Conservation (phyloP, 2,113 vertebrate species). For the Corydoras sp. region DNA sequence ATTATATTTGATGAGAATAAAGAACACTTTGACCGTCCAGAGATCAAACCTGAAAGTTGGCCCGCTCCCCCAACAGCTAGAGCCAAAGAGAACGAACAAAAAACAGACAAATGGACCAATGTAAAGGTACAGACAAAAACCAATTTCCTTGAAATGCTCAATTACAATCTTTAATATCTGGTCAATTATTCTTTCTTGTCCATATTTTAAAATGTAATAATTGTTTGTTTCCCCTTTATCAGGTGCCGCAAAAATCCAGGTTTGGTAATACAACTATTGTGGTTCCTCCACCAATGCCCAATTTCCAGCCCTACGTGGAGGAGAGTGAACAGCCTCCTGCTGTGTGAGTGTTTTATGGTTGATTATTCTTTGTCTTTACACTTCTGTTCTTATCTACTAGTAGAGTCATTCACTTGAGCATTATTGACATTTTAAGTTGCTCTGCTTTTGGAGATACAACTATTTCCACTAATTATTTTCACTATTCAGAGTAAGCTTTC, state of each 20-base stretch:
- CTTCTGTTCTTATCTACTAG: background rate
- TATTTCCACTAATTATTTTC: too few relatives aligned
- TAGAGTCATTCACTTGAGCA: background rate
- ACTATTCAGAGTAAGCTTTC: too few relatives aligned
- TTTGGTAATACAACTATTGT: slow-evolving; percentile 49
- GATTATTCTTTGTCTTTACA: background rate
- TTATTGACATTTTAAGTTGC: too few relatives aligned
- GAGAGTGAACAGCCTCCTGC: slow-evolving; percentile 76
- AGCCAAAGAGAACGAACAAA: slow-evolving; percentile 85
- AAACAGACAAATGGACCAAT: slow-evolving; percentile 76
- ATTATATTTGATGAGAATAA: slow-evolving; percentile 84
- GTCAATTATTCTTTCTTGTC: background rate
- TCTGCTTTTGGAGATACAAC: too few relatives aligned
- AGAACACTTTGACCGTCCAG: slow-evolving; percentile 49
- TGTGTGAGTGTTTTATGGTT: slow-evolving; percentile 73
- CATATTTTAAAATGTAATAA: background rate
- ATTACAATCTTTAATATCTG: too few relatives aligned
- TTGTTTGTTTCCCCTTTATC: background rate
- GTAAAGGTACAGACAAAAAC: slow-evolving; percentile 42
- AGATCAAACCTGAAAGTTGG: slow-evolving; percentile 66
- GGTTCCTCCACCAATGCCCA: slow-evolving; percentile 61
- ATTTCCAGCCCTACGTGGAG: slow-evolving; percentile 86
- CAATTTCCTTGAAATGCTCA: too few relatives aligned
- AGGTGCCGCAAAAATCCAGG: slow-evolving; percentile 62
- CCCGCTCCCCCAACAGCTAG: slow-evolving; percentile 69